These are phyloP conservation scores for Entomobrya multifasciata DNA, from an alignment of 2,888 invertebrate species.

Conservation along the genomic window DNA sequence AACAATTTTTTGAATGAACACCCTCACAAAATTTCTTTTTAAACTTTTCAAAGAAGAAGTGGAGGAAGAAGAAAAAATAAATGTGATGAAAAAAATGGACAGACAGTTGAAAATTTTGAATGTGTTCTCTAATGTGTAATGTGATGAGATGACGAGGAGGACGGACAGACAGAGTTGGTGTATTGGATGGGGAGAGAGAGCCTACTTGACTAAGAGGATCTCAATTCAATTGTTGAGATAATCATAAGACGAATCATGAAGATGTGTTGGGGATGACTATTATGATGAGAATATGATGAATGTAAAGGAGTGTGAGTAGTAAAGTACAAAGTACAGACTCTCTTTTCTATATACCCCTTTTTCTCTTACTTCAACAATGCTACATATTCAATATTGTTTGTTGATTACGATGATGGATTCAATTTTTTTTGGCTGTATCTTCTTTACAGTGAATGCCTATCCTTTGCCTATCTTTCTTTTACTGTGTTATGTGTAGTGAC, in stretches of 20 bases:
- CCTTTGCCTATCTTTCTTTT: too few species aligned
- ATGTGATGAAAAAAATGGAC: not conserved
- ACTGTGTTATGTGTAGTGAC: not conserved
- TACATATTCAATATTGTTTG: not conserved
- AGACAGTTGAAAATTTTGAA: not conserved
- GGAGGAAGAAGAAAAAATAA: not conserved
- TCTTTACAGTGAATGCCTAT: too few species aligned
- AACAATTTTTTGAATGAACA: not conserved
- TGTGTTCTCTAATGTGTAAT: not conserved
- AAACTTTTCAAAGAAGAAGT: not conserved
- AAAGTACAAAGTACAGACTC: constrained; percentile 14
- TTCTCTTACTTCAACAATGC: constrained; percentile 6
- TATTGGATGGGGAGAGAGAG: constrained; percentile 38
- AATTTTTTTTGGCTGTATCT: not conserved
- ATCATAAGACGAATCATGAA: constrained; percentile 10
- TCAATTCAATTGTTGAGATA: constrained; percentile 41
- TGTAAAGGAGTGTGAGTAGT: not conserved
- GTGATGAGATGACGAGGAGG: constrained; percentile 3
- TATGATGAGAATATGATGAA: not conserved
- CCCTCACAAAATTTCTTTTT: not conserved
- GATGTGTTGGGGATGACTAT: constrained; percentile 8
- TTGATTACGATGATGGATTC: not conserved
- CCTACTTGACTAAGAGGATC: constrained; percentile 50
- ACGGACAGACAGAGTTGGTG: constrained; percentile 32
- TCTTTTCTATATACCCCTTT: not conserved